These are phyloP conservation scores for Vidua macroura DNA, from an alignment of 2,113 vertebrate species.

Conservation along the genomic window DNA sequence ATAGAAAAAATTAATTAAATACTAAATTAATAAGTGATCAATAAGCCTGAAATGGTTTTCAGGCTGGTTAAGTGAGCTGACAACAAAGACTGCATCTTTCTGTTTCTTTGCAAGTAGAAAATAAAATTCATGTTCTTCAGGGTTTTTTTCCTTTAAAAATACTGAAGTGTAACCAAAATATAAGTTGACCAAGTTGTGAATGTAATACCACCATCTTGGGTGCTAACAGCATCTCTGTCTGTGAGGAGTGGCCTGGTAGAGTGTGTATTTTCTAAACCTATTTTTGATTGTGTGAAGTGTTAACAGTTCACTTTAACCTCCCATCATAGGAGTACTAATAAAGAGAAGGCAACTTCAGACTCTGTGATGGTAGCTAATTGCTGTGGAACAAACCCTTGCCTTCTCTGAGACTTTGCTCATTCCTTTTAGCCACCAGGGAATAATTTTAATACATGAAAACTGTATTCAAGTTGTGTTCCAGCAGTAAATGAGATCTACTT, in stretches of 20 bases:
- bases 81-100: neutral
- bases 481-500: slow-evolving; percentile 27
- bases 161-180: neutral
- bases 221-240: neutral
- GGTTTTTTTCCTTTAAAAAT: neutral
- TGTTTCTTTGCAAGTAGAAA: neutral
- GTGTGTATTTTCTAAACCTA: neutral
- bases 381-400: neutral
- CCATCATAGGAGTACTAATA: neutral
- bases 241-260: neutral
- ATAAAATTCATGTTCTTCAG: neutral
- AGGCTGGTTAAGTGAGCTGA: neutral
- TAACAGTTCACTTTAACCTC: neutral
- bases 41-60: neutral
- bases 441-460: slow-evolving; percentile 35
- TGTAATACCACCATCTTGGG: neutral
- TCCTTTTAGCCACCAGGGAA: neutral
- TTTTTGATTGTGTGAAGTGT: neutral
- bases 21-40: neutral
- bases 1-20: neutral
- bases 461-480: neutral
- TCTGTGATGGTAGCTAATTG: neutral
- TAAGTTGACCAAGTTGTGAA: neutral
- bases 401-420: neutral
- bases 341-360: neutral